Conservation (phyloP, 1,140 invertebrate species). For the Sycophila sp. region DNA sequence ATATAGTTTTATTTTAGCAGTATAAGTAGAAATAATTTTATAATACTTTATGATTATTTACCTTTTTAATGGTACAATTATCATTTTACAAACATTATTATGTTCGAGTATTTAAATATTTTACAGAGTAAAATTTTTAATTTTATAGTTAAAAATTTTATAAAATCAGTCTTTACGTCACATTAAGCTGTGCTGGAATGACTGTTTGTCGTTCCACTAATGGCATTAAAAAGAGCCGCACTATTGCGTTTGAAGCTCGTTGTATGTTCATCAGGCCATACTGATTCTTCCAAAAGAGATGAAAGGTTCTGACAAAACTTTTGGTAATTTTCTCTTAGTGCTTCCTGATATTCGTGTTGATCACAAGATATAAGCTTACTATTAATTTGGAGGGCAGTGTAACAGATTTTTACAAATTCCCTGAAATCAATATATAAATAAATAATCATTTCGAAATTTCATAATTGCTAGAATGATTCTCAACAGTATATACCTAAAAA, state of each 20-base stretch:
- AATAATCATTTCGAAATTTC: background rate
- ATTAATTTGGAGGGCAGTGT: slow-evolving; percentile 87
- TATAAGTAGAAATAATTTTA: too few relatives aligned
- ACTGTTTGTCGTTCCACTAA: slow-evolving; percentile 73
- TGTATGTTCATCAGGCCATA: slow-evolving; percentile 74
- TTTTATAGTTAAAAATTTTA: slow-evolving; percentile 12
- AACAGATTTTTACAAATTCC: slow-evolving; percentile 88
- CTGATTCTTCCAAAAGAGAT: slow-evolving; percentile 74
- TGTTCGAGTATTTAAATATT: too few relatives aligned
- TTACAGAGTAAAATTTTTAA: slow-evolving; percentile 2
- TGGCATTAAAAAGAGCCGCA: slow-evolving; percentile 74
- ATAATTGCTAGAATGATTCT: too few relatives aligned
- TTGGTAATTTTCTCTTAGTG: slow-evolving; percentile 84
- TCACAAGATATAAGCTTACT: slow-evolving; percentile 84
- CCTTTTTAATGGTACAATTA: too few relatives aligned
- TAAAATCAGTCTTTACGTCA: slow-evolving; percentile 39
- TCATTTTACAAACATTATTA: too few relatives aligned
- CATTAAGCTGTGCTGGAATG: slow-evolving; percentile 73
- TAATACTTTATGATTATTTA: too few relatives aligned
- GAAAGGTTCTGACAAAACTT: slow-evolving; percentile 85
- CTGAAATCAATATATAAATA: slow-evolving; percentile 65
- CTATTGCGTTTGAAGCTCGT: slow-evolving; percentile 73
- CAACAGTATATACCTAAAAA: slow-evolving; percentile 79
- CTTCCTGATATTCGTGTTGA: slow-evolving; percentile 90
- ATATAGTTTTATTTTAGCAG: too few relatives aligned